Conservation (phyloP, 1,140 invertebrate genomes). For the Euura saliciscinereae region DNA sequence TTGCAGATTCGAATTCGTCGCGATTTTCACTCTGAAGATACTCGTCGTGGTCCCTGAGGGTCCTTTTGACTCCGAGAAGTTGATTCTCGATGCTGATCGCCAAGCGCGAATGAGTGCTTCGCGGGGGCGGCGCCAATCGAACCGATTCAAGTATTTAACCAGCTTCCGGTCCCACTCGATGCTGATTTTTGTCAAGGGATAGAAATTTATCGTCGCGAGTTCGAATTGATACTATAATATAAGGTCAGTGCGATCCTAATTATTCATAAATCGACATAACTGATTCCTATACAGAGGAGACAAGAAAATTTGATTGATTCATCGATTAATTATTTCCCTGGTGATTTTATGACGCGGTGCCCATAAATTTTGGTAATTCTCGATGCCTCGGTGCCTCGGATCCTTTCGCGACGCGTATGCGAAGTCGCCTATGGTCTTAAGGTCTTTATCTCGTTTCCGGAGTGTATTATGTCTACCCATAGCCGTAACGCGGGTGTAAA, state of each 20-base stretch:
- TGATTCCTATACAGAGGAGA: too few relatives aligned
- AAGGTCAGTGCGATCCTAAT: too few relatives aligned
- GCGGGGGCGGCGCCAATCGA: not conserved
- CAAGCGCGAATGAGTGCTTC: not conserved
- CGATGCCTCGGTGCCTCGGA: not conserved
- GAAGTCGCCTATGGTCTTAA: not conserved
- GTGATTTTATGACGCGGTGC: too few relatives aligned
- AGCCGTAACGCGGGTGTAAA: not conserved
- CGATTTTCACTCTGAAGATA: too few relatives aligned
- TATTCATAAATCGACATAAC: too few relatives aligned
- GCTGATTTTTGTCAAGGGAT: too few relatives aligned
- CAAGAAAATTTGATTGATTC: too few relatives aligned
- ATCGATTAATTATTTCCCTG: too few relatives aligned
- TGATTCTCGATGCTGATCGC: not conserved
- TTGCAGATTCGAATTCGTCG: too few relatives aligned
- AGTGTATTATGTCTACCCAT: conserved; percentile 7
- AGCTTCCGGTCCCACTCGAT: not conserved
- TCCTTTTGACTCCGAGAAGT: not conserved
- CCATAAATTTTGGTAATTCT: too few relatives aligned
- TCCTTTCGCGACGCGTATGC: not conserved
- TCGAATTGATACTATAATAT: too few relatives aligned
- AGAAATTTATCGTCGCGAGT: too few relatives aligned
- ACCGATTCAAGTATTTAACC: not conserved
- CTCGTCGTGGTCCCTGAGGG: not conserved
- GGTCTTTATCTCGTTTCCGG: not conserved